Base-by-base conservation (phyloP, 64 coral and sea anemone species). In the Orbicella faveolata region DNA sequence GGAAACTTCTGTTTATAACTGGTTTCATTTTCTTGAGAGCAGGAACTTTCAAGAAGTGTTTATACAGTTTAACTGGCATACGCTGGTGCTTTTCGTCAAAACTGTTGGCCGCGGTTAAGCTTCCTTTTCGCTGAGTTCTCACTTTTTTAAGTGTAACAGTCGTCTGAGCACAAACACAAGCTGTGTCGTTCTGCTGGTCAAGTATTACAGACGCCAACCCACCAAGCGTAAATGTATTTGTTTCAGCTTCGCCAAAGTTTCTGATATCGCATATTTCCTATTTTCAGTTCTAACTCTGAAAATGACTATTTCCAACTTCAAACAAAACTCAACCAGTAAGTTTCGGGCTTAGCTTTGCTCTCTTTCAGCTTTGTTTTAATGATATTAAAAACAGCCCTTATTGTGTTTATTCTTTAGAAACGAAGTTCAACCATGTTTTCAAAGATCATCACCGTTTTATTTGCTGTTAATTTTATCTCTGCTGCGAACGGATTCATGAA, bases 1-100 rank as follows among this genome's bases (percentile, higher is more conserved):
- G 78, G 52, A 80, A 80, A 80, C 78, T 80, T 61, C 19, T 59
- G 78, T 80, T 80, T 52, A 61, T 80, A 80, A 80, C 51, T 61
- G 78, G 23, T 55, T 80, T 80, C 3, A 36, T 61, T 59, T 62
- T 80, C 54, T 80, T 62, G 14, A 80, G 52, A 33, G 53, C 34
- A 80, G 78, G n/a, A 61, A 34, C 25, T 61, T 80, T 61, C 53
- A 80, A 53, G 34, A 35, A 34, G 59, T 20, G 77, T 11, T 79
- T 18, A n/a, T 79, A n/a, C 76, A 30, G 30, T 30, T 30, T 30
- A 30, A 53, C 61, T 62, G 59, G 61, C 20, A 30, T 30, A 30
- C 30, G 55, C 12, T 80, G 52, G 25, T 36, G 52, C 52, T 79
- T 79, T 79, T 79, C 77, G 41, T 20, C 52, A 79, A 59, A 23